Evolutionary conservation across 1,140 invertebrate genomes (phyloP), one percentile per base, ranked within the genome.

Genomic region (Pectinophora gossypiella): DNA sequence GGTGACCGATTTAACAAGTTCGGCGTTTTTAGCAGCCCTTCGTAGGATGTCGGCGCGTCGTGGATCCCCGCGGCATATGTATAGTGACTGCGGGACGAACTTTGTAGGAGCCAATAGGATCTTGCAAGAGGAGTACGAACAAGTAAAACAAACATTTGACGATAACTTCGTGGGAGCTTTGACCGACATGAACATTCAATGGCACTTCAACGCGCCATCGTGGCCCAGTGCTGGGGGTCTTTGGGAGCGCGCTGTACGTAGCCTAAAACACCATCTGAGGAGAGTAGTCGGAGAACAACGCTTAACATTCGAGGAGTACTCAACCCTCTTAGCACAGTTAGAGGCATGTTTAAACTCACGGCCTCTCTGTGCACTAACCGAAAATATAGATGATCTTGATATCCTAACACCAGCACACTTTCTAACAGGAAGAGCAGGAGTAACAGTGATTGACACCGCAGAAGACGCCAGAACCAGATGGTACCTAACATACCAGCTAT

Each of bases 1-100:
- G 0, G 72, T 69, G 0, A 58, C 64, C 12, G 68, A 60, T 6
- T 42, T 89, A 3, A 54, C 61, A 6, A 81, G 78, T 5, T 64
- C 76, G 19, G 56, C 58, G 6, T 85, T 83, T 59, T 38, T 87
- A n/a, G 59, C 64, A 44, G 61, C 71, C 20, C 36, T 88, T 0
- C 48, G 70, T 15, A 19, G 82, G 23, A 86, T 89, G 58, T 68
- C 88, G n/a, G 56, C 71, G 18, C 46, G 75, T n/a, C 50, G 79
- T 46, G 75, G 75, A 42, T 44, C 59, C 38, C 55, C 64, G 7
- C 19, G 44, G n/a, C 13, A 62, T 38, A 59, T 83, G 18, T 64
- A 59, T 21, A 68, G 51, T n/a, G 85, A 85, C 46, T 68, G 65
- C 55, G 72, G 72, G 12, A 79, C 71, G 6, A 80, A 85, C 51